These are phyloP conservation scores for Hemaris fuciformis DNA, from an alignment of 2,888 invertebrate genomes.

Conservation along the genomic window DNA sequence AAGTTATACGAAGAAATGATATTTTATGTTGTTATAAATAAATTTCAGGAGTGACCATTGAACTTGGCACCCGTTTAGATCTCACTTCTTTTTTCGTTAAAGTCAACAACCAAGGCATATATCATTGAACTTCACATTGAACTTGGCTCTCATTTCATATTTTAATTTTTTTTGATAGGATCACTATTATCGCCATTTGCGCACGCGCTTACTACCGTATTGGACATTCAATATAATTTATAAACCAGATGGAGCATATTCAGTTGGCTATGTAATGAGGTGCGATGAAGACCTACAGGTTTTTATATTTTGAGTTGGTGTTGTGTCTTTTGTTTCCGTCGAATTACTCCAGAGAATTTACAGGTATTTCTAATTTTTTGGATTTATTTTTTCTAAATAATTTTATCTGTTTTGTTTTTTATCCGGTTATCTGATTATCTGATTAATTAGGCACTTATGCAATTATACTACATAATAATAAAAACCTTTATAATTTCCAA, in stretches of 20 bases:
- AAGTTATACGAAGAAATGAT: no score
- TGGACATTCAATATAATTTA: background rate
- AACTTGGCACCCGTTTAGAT: no score
- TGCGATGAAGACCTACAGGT: constrained; percentile 1
- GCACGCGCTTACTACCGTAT: background rate
- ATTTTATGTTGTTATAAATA: no score
- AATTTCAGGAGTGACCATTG: no score
- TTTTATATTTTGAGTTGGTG: background rate
- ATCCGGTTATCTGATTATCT: background rate
- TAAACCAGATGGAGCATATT: background rate
- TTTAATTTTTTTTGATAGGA: no score
- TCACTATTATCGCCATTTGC: background rate
- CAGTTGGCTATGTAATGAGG: background rate
- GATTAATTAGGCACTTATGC: constrained; percentile 22
- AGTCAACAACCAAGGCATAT: no score
- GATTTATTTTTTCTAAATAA: background rate
- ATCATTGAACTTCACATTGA: no score
- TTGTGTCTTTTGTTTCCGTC: background rate
- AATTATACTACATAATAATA: no score
- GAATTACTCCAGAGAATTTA: background rate
- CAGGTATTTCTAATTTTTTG: background rate
- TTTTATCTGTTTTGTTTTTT: background rate
- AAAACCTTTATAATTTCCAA: no score
- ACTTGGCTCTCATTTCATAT: no score
- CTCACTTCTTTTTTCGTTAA: no score